A percentile compares a stretch with the other conserved stretches of the same genome.
Evolutionary conservation across 2,797 vertebrate genomes (phyloP).

Genomic region (Eidolon dupreanum): DNA sequence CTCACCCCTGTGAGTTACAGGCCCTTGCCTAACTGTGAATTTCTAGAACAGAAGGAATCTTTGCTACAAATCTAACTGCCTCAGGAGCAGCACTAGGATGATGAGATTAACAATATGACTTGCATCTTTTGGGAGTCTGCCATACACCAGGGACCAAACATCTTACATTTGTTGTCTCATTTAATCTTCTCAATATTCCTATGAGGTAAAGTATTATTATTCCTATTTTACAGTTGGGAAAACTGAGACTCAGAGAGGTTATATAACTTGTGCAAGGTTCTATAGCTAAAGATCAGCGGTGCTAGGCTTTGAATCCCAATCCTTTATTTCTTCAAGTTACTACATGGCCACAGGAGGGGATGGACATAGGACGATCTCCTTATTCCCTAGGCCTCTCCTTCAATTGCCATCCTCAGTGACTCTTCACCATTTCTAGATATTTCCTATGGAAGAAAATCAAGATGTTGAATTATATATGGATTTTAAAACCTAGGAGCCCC

Average conservation of each 20-base stretch:
- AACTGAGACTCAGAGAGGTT: not conserved
- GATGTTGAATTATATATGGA: conserved; percentile 35
- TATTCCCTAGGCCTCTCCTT: conserved; percentile 47
- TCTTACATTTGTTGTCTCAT: not conserved
- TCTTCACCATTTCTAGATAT: conserved; percentile 57
- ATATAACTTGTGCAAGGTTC: not conserved
- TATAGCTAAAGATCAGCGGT: not conserved
- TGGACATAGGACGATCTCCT: not conserved
- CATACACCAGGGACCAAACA: not conserved
- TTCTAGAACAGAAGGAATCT: conserved; percentile 36
- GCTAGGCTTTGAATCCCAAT: not conserved
- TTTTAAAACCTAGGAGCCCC: conserved; percentile 38
- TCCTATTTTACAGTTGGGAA: not conserved
- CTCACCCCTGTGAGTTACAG: not conserved
- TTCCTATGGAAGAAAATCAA: conserved; percentile 56
- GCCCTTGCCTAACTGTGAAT: not conserved
- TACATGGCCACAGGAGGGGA: not conserved
- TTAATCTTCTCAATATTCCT: not conserved
- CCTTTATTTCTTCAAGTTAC: conserved; percentile 14
- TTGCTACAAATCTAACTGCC: not conserved
- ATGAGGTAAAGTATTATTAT: not conserved
- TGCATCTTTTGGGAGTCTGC: not conserved
- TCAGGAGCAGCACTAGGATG: not conserved
- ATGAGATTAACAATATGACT: not conserved
- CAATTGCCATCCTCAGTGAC: conserved; percentile 32